Evolutionary conservation across 2,888 invertebrate genomes (phyloP).

Genomic region (Netelia fuscicornis): DNA sequence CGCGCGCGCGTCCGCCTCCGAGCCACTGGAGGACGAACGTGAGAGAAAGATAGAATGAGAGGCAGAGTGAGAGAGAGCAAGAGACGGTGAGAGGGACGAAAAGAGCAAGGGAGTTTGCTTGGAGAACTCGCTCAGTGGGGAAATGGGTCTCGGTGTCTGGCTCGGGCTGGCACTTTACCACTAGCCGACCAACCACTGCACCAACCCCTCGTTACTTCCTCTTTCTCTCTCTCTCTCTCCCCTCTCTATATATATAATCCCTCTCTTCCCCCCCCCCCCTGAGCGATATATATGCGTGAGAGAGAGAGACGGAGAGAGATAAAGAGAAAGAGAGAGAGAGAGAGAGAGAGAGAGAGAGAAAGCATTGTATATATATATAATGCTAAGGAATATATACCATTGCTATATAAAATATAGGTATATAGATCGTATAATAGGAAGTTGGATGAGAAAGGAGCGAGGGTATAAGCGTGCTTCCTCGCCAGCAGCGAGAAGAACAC

Average conservation of each 20-base stretch:
- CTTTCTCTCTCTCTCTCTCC: background rate
- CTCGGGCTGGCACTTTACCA: slow-evolving; percentile 75
- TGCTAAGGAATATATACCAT: background rate
- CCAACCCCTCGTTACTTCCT: slow-evolving; percentile 58
- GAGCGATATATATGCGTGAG: too few species aligned
- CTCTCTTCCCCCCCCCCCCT: background rate
- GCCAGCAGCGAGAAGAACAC: background rate
- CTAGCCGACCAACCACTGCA: slow-evolving; percentile 68
- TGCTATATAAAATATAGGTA: background rate
- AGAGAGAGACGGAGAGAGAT: too few species aligned
- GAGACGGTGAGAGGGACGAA: slow-evolving; percentile 47
- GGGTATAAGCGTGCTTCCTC: background rate
- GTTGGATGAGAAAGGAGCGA: background rate
- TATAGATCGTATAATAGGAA: background rate
- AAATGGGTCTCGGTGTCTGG: slow-evolving; percentile 79
- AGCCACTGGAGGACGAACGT: slow-evolving; percentile 49
- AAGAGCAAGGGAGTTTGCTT: slow-evolving; percentile 55
- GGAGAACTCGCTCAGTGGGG: slow-evolving; percentile 71
- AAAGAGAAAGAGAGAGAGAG: too few species aligned
- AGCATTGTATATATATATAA: background rate
- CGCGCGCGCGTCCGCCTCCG: slow-evolving; percentile 50
- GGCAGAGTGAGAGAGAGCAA: slow-evolving; percentile 36
- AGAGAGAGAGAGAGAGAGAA: too few species aligned
- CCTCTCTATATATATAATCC: background rate
- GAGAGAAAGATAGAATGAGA: slow-evolving; percentile 31